A percentile compares a stretch with the other conserved stretches of the same genome.
Conservation (phyloP, 1,140 invertebrate genomes). For the Drosophila suzukii region DNA sequence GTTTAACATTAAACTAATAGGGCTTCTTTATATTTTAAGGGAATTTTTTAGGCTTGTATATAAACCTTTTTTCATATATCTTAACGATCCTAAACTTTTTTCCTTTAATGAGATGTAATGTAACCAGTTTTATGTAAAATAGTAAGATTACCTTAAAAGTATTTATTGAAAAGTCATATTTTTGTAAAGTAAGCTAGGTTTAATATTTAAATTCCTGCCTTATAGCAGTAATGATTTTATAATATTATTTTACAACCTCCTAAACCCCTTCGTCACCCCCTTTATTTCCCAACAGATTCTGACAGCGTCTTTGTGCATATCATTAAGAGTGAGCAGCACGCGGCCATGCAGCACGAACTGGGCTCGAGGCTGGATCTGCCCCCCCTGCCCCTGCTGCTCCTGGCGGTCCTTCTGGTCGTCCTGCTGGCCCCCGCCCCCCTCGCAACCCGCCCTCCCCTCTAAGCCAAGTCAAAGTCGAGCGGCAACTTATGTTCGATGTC, state of each 20-base stretch:
- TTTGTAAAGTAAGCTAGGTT: not conserved
- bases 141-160: not conserved
- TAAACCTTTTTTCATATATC: too few relatives aligned
- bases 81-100: too few relatives aligned
- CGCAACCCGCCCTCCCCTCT: conserved; percentile 7
- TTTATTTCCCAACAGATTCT: conserved; percentile 74
- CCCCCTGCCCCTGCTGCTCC: conserved; percentile 57
- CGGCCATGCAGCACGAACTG: conserved; percentile 87
- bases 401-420: conserved; percentile 47
- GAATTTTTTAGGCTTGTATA: too few relatives aligned
- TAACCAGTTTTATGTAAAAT: too few relatives aligned
- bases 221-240: not conserved
- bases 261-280: not conserved
- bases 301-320: conserved; percentile 86
- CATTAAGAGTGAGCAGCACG: conserved; percentile 87
- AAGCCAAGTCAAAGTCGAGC: conserved; percentile 50
- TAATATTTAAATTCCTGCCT: not conserved
- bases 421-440: conserved; percentile 10
- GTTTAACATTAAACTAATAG: too few relatives aligned
- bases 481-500: conserved; percentile 74
- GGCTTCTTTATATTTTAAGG: too few relatives aligned
- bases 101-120: too few relatives aligned
- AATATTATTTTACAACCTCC: not conserved
- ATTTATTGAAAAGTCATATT: not conserved
- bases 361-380: conserved; percentile 67